A percentile compares a stretch with the other conserved stretches of the same genome.
These are phyloP conservation scores for Hylaeus volcanicus DNA, from an alignment of 1,140 invertebrate species.

Conservation along the genomic window DNA sequence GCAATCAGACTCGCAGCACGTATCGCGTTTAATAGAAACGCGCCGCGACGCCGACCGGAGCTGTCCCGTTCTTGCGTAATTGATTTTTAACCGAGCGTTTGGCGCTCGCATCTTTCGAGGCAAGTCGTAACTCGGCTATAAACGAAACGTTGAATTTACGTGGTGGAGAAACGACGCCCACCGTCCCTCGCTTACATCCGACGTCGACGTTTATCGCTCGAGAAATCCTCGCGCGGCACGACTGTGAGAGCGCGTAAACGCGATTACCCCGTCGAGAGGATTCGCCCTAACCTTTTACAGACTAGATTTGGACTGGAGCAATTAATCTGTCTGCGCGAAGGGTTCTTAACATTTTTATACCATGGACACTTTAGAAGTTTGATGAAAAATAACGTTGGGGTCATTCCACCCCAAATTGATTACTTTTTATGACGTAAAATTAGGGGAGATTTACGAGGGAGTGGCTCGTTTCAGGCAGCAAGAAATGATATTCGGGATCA, in stretches of 20 bases:
- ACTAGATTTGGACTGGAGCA: not conserved
- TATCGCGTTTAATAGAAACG: constrained; percentile 19
- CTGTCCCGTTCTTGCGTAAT: constrained; percentile 21
- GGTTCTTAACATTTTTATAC: no score
- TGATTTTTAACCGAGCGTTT: constrained; percentile 42
- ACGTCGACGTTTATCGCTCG: not conserved
- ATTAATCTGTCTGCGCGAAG: not conserved
- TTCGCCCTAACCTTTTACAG: not conserved
- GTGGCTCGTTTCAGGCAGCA: no score
- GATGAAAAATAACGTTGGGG: no score
- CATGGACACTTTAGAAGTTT: no score
- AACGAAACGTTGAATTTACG: constrained; percentile 24
- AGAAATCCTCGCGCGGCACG: not conserved
- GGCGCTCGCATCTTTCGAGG: constrained; percentile 2
- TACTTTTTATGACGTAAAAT: no score
- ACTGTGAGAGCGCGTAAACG: not conserved
- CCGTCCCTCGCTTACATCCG: not conserved
- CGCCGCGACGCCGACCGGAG: not conserved
- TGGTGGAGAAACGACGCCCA: not conserved
- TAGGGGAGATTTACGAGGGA: no score
- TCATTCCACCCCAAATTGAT: no score
- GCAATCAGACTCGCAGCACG: constrained; percentile 25
- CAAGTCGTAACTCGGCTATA: constrained; percentile 17
- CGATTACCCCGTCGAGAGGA: not conserved
- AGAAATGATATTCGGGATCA: no score